Evolutionary conservation across 2,888 invertebrate species (phyloP).

Genomic region (Ornithoptera priamus): DNA sequence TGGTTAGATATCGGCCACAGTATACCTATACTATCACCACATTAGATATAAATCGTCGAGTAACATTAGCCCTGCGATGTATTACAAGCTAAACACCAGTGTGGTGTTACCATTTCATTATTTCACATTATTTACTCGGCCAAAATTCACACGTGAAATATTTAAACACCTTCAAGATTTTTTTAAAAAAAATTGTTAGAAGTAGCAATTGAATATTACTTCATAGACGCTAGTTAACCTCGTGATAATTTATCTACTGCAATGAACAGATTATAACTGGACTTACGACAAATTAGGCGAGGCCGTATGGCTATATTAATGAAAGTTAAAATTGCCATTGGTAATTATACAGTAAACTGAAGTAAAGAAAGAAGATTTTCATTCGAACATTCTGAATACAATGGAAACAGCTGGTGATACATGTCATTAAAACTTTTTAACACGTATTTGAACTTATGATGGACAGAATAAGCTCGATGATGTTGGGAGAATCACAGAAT

Average conservation of each 20-base stretch:
- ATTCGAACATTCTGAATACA: neutral
- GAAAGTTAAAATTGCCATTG: neutral
- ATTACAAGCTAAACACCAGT: neutral
- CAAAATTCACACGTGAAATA: no score
- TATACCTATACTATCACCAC: slow-evolving; percentile 38
- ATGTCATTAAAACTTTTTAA: no score
- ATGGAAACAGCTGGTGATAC: no score
- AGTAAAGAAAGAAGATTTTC: neutral
- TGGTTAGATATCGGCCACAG: slow-evolving; percentile 41
- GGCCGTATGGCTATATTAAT: neutral
- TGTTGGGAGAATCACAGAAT: neutral
- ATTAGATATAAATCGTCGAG: slow-evolving; percentile 33
- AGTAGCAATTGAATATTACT: neutral
- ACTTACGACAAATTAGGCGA: neutral
- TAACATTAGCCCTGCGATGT: slow-evolving; percentile 23
- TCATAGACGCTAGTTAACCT: neutral
- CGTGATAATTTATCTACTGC: neutral
- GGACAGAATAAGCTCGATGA: neutral
- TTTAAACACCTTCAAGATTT: no score
- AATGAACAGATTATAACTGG: neutral
- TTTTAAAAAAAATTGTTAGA: neutral
- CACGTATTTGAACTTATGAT: no score
- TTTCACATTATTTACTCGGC: neutral
- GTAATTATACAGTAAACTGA: neutral
- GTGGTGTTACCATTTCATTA: neutral